These are phyloP conservation scores for Cyrtorhinus lividipennis DNA, from an alignment of 1,140 invertebrate species.

Conservation along the genomic window DNA sequence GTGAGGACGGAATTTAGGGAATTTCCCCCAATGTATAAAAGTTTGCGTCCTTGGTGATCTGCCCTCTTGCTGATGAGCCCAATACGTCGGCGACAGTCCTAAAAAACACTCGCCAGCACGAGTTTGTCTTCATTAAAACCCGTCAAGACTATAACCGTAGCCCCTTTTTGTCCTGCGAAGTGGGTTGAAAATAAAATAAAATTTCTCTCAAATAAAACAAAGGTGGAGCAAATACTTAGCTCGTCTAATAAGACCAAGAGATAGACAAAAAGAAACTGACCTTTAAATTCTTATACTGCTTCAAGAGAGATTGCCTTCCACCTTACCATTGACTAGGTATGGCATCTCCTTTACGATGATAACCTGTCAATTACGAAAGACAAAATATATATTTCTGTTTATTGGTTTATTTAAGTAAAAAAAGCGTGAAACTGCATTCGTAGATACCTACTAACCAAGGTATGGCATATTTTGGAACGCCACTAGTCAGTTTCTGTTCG, in stretches of 20 bases:
- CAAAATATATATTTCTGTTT: constrained; percentile 11
- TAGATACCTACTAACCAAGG: constrained; percentile 49
- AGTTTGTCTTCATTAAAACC: constrained; percentile 42
- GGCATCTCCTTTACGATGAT: constrained; percentile 57
- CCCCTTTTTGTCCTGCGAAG: constrained; percentile 30
- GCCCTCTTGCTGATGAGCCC: constrained; percentile 39
- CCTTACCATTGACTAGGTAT: constrained; percentile 68
- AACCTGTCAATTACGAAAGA: constrained; percentile 35
- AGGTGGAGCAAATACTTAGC: background rate
- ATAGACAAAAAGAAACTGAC: too few relatives aligned
- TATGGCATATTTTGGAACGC: constrained; percentile 57
- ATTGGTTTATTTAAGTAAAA: too few relatives aligned
- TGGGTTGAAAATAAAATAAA: too few relatives aligned
- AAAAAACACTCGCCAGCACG: constrained; percentile 49
- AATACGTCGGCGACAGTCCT: constrained; percentile 54
- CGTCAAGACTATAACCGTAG: constrained; percentile 35
- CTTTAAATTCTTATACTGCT: constrained; percentile 39
- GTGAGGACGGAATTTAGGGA: constrained; percentile 72
- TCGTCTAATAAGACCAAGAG: background rate
- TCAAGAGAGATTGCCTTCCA: constrained; percentile 60
- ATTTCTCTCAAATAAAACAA: background rate
- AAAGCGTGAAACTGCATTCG: too few relatives aligned
- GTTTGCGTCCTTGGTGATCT: constrained; percentile 43
- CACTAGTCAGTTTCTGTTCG: constrained; percentile 43
- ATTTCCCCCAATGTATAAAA: constrained; percentile 80